Base-by-base conservation (phyloP, 2,797 vertebrate genomes). In the Nasua narica region DNA sequence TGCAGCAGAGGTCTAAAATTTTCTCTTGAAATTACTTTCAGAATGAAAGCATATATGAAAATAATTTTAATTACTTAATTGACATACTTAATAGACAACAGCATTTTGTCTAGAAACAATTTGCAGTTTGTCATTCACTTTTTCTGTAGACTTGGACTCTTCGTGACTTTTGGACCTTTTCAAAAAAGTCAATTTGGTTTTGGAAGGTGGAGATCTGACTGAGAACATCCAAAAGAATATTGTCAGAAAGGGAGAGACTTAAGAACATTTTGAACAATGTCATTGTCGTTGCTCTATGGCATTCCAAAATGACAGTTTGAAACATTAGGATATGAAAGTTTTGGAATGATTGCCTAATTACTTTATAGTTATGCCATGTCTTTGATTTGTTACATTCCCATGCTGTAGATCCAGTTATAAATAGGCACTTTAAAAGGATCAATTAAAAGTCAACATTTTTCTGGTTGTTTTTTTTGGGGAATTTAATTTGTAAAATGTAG, bases 1-100 rank as follows among this genome's bases (percentile, higher is more conserved):
- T 74, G 84, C 37, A 90, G 3, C 60, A 88, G 3, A 81, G 43
- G 2, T 90, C 70, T 96, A 52, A 95, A 87, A 78, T 81, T 96
- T 84, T 95, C 7, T 85, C 27, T 89, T 95, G 76, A 95, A 93
- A 67, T 93, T 91, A 91, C 23, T 94, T 92, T 94, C 84, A 94
- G n/a, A 93, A 90, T 29, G n/a, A 90, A 87, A 69, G 67, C 56
- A 76, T 29, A 21, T 67, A 60, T 58, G 65, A 85, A 95, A 95
- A 78, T 56, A 46, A 90, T 23, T 46, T 81, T 85, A 54, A 87
- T 89, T 81, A 90, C 29, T 69, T 96, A 25, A 69, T 83, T 83
- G 70, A 60, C 1, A 48, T 74, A 32, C 43, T 46, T 96, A 21
- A 69, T 78, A 83, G 65, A 65, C 2, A 15, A 37, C 3, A 79